These are phyloP conservation scores for Thamnaconus septentrionalis DNA, from an alignment of 2,113 vertebrate genomes.

Conservation along the genomic window DNA sequence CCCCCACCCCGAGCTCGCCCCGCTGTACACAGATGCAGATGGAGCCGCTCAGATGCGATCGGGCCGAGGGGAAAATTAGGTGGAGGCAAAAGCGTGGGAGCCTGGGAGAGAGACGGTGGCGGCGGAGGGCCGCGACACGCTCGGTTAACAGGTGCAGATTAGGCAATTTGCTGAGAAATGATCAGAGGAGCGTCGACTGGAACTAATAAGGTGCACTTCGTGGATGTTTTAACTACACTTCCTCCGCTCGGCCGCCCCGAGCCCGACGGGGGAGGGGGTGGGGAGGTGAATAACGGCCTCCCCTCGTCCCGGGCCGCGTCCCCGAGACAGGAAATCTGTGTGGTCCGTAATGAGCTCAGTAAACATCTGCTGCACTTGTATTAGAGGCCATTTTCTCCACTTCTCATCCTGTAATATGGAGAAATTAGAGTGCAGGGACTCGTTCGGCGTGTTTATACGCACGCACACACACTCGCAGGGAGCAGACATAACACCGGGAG, in stretches of 20 bases:
- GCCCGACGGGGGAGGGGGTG: too few species aligned
- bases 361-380: slow-evolving; percentile 72
- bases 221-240: slow-evolving; percentile 4
- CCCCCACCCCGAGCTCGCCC: slow-evolving; percentile 4
- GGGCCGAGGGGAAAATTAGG: slow-evolving; percentile 25
- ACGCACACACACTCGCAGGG: slow-evolving; percentile 45
- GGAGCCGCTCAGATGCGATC: slow-evolving; percentile 24
- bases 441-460: slow-evolving; percentile 61
- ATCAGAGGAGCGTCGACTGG: slow-evolving; percentile 6
- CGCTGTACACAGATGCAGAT: slow-evolving; percentile 51
- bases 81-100: slow-evolving; percentile 5
- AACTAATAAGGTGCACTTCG: background rate
- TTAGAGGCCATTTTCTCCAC: slow-evolving; percentile 71
- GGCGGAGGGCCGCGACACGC: background rate
- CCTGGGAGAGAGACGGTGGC: background rate
- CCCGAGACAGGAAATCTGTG: slow-evolving; percentile 56
- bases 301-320: too few species aligned
- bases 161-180: slow-evolving; percentile 3
- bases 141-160: slow-evolving; percentile 48
- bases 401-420: slow-evolving; percentile 75
- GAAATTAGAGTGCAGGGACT: slow-evolving; percentile 74
- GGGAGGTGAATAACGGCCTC: too few species aligned
- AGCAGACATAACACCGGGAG: slow-evolving; percentile 72
- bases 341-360: slow-evolving; percentile 72
- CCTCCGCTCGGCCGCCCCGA: slow-evolving; percentile 10